Percentiles rank a stretch among this genome's conserved stretches.
phyloP scores from a whole-genome alignment of 2,888 invertebrate genomes.

The Pammene fasciana region DNA sequence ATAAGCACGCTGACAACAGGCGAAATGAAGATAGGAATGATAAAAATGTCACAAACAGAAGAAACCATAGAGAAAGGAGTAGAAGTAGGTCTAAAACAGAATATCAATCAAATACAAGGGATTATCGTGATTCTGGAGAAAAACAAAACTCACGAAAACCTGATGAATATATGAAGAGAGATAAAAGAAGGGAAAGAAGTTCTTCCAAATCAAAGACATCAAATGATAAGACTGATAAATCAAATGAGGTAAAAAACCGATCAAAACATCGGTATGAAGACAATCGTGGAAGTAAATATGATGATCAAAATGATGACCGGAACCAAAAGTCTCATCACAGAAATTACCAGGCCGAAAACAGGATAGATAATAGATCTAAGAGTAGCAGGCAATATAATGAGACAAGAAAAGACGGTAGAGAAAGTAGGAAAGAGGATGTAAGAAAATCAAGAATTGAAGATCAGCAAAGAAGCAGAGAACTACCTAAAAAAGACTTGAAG shows the following conservation, averaged over 20 bases:
- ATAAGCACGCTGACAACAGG: slow-evolving; percentile 43
- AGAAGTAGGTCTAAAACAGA: slow-evolving; percentile 47
- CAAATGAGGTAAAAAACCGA: slow-evolving; percentile 35
- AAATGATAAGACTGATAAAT: slow-evolving; percentile 45
- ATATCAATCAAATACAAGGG: slow-evolving; percentile 11
- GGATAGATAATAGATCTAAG: slow-evolving; percentile 24
- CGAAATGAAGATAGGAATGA: slow-evolving; percentile 45
- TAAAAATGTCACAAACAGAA: slow-evolving; percentile 34
- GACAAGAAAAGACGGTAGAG: slow-evolving; percentile 2
- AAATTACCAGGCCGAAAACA: slow-evolving; percentile 16
- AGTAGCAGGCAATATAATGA: slow-evolving; percentile 12
- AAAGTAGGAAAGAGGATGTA: slow-evolving; percentile 8
- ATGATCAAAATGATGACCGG: slow-evolving; percentile 10
- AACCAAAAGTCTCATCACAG: slow-evolving; percentile 19
- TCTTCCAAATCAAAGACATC: slow-evolving; percentile 35
- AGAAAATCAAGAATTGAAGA: slow-evolving; percentile 18
- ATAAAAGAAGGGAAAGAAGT: slow-evolving; percentile 46
- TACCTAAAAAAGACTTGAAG: background rate
- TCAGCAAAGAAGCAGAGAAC: slow-evolving; percentile 1
- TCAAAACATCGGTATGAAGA: background rate
- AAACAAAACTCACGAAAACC: slow-evolving; percentile 56
- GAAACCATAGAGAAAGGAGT: slow-evolving; percentile 45
- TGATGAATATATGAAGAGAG: slow-evolving; percentile 44
- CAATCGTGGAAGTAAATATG: slow-evolving; percentile 28
- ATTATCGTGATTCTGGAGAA: slow-evolving; percentile 45